Base-by-base conservation (phyloP, 2,888 invertebrate genomes). In the Philereme vetulata region DNA sequence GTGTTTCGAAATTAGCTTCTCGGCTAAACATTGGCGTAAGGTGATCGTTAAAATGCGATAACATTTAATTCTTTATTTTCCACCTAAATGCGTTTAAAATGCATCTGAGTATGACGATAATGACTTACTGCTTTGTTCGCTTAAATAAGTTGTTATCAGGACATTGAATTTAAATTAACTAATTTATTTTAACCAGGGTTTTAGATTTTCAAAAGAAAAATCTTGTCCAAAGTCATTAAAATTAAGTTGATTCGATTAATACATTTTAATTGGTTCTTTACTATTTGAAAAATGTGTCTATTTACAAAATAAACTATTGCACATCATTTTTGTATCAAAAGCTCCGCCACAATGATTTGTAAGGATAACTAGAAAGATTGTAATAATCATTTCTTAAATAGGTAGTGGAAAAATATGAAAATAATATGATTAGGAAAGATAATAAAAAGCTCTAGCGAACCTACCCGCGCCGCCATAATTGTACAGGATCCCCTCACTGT, bases 401-500 rank as follows among this genome's bases (percentile, higher is more conserved):
- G 1, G 2, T 21, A 21, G 1, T 1, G 21, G 1, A 21, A 21
- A 2, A 21, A 21, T 21, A 21, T 21, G 21, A 21, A 21, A 21
- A 21, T 21, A 21, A 21, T 21, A 21, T 21, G 21, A 21, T 21
- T 21, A 38, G 38, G 35, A 6, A 8, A 38, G 6, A 38, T 38
- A 33, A 38, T 44, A 38, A 53, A 55, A 51, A 51, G 42, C 48
- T 52, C 4, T 35, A 10, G 36, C 11, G 4, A 64, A 74, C 90
- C 88, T 72, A 91, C 91, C 88, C 82, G 75, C 75, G 76, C 75
- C 49, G 58, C 58, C 62, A 62, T 62, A 44, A 4, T 62, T 85
- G 72, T 70, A 75, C 68, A 78, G 70, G 72, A 79, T 76, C 81
- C 77, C 77, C 79, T 81, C 88, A 87, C 85, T 77, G 64, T 79